These are phyloP conservation scores for Odontothrips loti DNA, from an alignment of 2,888 invertebrate species.

Conservation along the genomic window DNA sequence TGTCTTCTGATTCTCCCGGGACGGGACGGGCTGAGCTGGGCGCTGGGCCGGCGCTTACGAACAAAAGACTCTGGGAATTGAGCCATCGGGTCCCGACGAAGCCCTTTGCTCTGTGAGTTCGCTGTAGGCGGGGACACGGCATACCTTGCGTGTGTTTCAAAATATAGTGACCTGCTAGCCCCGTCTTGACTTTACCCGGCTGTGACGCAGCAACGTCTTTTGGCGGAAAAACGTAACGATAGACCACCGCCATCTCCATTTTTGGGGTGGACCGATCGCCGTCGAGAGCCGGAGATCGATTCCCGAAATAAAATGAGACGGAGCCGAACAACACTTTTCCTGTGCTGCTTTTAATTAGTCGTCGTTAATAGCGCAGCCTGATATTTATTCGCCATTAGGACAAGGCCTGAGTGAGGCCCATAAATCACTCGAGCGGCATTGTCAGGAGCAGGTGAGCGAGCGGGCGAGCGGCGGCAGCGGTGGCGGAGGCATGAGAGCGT, in stretches of 20 bases:
- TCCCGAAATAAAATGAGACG: neutral
- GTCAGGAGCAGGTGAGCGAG: neutral
- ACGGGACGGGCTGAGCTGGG: neutral
- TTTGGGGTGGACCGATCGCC: neutral
- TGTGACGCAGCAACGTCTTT: no score
- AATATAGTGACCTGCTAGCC: no score
- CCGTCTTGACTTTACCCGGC: no score
- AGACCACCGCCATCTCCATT: no score
- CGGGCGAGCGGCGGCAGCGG: neutral
- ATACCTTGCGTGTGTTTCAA: no score
- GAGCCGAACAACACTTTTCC: neutral
- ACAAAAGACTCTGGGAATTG: slow-evolving; percentile 18
- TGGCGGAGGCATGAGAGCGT: neutral
- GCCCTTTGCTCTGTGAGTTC: no score
- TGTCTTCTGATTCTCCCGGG: slow-evolving; percentile 17
- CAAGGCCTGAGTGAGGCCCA: neutral
- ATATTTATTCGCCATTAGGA: slow-evolving; percentile 23
- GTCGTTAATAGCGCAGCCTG: slow-evolving; percentile 7
- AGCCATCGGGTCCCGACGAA: neutral
- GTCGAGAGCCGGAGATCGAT: neutral
- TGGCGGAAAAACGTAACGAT: no score
- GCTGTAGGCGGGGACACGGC: neutral
- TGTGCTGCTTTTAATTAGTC: slow-evolving; percentile 14
- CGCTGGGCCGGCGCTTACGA: neutral
- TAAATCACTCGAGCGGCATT: neutral